Evolutionary conservation across 2,113 vertebrate genomes (phyloP).

Genomic region (Isichthys henryi): DNA sequence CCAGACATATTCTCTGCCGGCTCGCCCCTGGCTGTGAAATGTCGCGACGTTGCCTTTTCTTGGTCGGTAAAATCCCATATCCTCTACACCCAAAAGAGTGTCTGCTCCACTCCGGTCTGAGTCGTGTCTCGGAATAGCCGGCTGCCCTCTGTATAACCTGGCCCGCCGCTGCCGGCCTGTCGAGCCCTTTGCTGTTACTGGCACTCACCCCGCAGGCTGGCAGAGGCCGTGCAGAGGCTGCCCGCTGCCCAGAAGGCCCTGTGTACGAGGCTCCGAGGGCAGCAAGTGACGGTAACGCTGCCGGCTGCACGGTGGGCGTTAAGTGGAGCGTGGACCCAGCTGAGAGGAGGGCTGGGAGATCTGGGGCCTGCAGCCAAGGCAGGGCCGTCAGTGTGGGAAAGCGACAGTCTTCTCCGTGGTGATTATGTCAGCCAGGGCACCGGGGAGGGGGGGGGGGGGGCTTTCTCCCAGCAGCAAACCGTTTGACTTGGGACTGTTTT

Average conservation of each 20-base stretch:
- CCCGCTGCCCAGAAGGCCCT: neutral
- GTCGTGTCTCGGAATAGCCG: neutral
- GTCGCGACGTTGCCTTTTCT: neutral
- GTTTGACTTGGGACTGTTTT: neutral
- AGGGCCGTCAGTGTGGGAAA: constrained; percentile 7
- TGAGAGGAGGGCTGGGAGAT: neutral
- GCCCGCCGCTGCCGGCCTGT: neutral
- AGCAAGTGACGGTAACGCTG: neutral
- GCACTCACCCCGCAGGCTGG: neutral
- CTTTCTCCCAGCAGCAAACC: neutral
- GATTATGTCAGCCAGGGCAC: neutral
- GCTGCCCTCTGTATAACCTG: neutral
- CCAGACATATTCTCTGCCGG: neutral
- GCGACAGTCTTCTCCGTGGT: neutral
- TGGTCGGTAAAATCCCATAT: neutral
- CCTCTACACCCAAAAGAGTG: neutral
- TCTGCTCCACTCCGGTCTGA: neutral
- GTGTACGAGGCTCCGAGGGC: neutral
- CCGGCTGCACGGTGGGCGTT: neutral
- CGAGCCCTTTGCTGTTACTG: neutral
- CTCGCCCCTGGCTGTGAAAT: neutral
- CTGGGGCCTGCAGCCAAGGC: neutral
- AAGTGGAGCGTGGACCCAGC: neutral
- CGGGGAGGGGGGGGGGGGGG: no score
- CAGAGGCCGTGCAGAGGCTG: neutral